A percentile compares a stretch with the other conserved stretches of the same genome.
Evolutionary conservation across 2,888 invertebrate species (phyloP).

Genomic region (Lithosia quadra): DNA sequence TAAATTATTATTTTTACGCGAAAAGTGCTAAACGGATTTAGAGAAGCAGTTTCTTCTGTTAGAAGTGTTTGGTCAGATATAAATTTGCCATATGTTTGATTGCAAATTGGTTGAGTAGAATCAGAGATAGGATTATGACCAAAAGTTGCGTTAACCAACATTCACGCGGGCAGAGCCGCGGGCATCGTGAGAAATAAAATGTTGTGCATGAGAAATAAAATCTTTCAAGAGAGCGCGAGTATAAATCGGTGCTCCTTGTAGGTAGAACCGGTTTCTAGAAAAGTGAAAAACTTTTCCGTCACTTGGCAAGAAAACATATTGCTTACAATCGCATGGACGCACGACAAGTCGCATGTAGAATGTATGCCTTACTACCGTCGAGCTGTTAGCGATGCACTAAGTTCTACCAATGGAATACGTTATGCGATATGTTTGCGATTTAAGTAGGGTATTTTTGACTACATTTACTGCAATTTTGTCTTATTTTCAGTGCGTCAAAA

Average conservation of each 20-base stretch:
- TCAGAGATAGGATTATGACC: too few relatives aligned
- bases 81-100: too few relatives aligned
- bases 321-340: conserved; percentile 37
- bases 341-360: conserved; percentile 32
- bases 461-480: conserved; percentile 29
- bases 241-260: conserved; percentile 33
- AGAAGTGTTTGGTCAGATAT: too few relatives aligned
- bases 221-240: conserved; percentile 8
- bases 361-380: conserved; percentile 6
- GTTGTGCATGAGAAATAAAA: not conserved
- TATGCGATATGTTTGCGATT: conserved; percentile 37
- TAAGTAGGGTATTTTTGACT: conserved; percentile 29
- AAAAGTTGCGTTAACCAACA: too few relatives aligned
- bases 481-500: conserved; percentile 27
- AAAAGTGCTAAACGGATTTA: too few relatives aligned
- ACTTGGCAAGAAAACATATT: conserved; percentile 37
- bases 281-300: conserved; percentile 38
- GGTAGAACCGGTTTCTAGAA: conserved; percentile 30
- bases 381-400: conserved; percentile 27
- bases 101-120: too few relatives aligned
- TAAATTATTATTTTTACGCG: too few relatives aligned
- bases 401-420: conserved; percentile 42
- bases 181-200: too few relatives aligned
- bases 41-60: too few relatives aligned
- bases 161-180: too few relatives aligned